These are phyloP conservation scores for Phrynocephalus vlangalii DNA, from an alignment of 2,797 vertebrate genomes.

Conservation along the genomic window DNA sequence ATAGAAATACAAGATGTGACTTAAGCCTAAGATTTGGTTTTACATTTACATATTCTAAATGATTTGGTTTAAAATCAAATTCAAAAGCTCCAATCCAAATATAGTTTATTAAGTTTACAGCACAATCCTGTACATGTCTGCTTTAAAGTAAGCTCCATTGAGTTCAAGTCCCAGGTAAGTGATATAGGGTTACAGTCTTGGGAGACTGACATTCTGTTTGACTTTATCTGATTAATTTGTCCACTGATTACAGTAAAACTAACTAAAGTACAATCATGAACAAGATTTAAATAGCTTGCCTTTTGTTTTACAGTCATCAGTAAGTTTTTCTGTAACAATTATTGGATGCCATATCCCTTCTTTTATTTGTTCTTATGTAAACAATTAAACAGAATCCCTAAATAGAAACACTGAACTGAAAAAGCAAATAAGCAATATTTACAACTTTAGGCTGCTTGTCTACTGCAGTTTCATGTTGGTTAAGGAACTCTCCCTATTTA, in stretches of 20 bases:
- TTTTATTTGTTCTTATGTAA: slow-evolving; percentile 26
- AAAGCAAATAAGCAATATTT: slow-evolving; percentile 6
- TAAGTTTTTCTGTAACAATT: slow-evolving; percentile 22
- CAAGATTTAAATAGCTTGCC: background rate
- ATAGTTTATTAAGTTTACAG: slow-evolving; percentile 2
- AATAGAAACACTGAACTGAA: slow-evolving; percentile 16
- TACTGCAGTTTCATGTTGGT: background rate
- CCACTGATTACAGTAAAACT: background rate
- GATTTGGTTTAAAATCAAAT: background rate
- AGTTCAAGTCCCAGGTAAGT: background rate
- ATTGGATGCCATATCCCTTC: background rate
- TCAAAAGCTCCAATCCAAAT: background rate
- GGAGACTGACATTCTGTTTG: background rate
- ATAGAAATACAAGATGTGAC: slow-evolving; percentile 58
- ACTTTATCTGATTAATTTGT: background rate
- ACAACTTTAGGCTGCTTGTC: background rate
- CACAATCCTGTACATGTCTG: slow-evolving; percentile 1
- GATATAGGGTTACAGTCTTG: background rate
- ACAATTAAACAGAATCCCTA: slow-evolving; percentile 49
- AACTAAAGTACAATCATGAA: background rate
- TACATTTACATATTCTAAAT: slow-evolving; percentile 33
- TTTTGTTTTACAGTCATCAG: background rate
- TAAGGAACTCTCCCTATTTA: background rate
- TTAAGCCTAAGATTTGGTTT: slow-evolving; percentile 42
- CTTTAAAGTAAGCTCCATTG: background rate